phyloP scores from a whole-genome alignment of 1,140 invertebrate genomes.

The Orchestia grillus region DNA sequence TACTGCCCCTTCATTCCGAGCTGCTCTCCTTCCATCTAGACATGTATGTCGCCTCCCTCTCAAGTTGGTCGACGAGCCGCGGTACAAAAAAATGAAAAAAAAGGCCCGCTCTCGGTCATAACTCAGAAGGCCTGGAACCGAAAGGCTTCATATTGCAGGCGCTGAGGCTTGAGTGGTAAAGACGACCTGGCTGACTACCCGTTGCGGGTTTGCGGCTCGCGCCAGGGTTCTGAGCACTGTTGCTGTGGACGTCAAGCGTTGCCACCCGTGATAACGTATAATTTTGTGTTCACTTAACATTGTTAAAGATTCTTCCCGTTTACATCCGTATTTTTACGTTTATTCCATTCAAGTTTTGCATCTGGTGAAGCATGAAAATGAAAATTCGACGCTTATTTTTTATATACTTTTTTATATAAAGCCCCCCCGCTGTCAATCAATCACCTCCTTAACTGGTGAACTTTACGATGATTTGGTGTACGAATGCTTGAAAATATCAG shows the following conservation, averaged over 20 bases:
- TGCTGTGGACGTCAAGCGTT: not conserved
- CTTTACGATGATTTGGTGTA: too few species aligned
- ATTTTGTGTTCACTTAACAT: not conserved
- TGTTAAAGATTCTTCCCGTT: not conserved
- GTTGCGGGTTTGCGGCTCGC: not conserved
- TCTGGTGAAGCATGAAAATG: not conserved
- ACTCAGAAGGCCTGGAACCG: slow-evolving; percentile 55
- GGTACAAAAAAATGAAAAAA: slow-evolving; percentile 44
- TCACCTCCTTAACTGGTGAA: too few species aligned
- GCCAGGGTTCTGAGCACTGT: not conserved
- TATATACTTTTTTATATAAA: too few species aligned
- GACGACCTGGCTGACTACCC: slow-evolving; percentile 17
- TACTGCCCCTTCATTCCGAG: not conserved
- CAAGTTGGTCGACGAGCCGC: slow-evolving; percentile 44
- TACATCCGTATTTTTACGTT: not conserved
- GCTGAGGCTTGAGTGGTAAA: slow-evolving; percentile 52
- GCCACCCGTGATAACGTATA: not conserved
- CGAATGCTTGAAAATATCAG: too few species aligned
- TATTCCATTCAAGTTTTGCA: not conserved
- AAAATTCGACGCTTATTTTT: too few species aligned
- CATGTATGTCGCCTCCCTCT: slow-evolving; percentile 52
- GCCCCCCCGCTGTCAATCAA: too few species aligned
- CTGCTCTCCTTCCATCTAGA: slow-evolving; percentile 52
- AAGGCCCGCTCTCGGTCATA: slow-evolving; percentile 38
- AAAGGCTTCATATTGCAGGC: slow-evolving; percentile 52